phyloP scores from a whole-genome alignment of 2,113 vertebrate species.

The Pomatorhinus ruficollis region DNA sequence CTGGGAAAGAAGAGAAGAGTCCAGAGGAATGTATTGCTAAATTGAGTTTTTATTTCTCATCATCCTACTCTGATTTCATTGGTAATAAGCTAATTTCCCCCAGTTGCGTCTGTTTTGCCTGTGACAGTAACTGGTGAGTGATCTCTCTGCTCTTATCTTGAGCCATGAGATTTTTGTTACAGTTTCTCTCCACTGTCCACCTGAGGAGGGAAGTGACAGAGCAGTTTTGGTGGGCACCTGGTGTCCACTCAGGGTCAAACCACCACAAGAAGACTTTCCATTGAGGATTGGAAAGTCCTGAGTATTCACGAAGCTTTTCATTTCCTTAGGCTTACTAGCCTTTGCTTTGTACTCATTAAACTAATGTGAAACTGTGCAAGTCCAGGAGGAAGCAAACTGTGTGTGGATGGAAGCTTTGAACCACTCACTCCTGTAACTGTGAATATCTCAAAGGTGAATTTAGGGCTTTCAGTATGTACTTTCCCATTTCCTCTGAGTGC shows the following conservation, averaged over 20 bases:
- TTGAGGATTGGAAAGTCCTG: neutral
- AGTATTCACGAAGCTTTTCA: neutral
- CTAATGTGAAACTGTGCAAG: neutral
- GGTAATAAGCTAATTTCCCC: neutral
- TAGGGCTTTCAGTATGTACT: neutral
- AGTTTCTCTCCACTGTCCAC: neutral
- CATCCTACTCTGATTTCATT: neutral
- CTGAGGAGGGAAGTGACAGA: neutral
- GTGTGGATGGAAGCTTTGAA: neutral
- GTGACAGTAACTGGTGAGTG: neutral
- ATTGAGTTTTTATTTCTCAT: neutral
- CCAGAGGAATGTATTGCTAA: neutral
- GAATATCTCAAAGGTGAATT: neutral
- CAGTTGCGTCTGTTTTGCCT: neutral
- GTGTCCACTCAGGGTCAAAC: neutral
- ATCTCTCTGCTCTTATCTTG: neutral
- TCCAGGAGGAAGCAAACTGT: neutral
- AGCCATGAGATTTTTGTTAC: neutral
- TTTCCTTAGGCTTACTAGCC: neutral
- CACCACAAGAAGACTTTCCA: neutral
- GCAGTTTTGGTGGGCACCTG: fast-evolving
- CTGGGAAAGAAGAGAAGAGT: neutral
- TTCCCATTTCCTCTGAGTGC: neutral
- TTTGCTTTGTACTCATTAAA: neutral
- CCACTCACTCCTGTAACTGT: neutral